Evolutionary conservation across 2,888 invertebrate genomes (phyloP), one percentile per base, ranked within the genome.

Genomic region (Dione vanillae): DNA sequence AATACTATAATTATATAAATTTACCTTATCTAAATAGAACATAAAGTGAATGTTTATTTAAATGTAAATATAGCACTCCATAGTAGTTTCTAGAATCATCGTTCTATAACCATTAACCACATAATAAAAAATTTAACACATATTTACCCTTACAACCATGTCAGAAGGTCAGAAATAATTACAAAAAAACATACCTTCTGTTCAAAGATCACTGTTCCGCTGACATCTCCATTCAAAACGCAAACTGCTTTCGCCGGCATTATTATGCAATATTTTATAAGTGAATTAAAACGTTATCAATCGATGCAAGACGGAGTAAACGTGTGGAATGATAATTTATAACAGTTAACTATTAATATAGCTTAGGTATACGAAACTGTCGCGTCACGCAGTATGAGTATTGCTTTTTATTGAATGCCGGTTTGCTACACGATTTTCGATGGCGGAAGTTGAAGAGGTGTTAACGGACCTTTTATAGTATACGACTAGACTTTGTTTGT

Each of bases 221-320:
- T 95, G 47, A 97, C 97, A 86, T 97, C 97, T 35, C 98, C 98
- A 76, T 95, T 96, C 76, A 98, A 94, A 78, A 98, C 97, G 86
- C 97, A 97, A 72, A 98, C 97, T 71, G 98, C 98, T 94, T 96
- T 97, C 27, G 86, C 84, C 73, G 94, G 90, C 95, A 95, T 95
- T 77, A 80, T 87, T 61, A 54, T 62, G 54, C 52, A 68, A 68
- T 67, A 43, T 27, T n/a, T 45, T 61, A 45, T 43, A 20, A 45
- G 12, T 27, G 10, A 35, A n/a, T 35, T 45, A n/a, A n/a, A 61
- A 6, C 19, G 11, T 8, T 20, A 45, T 45, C 16, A 27, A 35
- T 45, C n/a, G 20, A n/a, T 45, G 5, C 61, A 61, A 43, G 27
- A 16, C 27, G n/a, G 27, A 9, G 45, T 45, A 35, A 61, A 45